Percentiles rank a stretch among this genome's conserved stretches.
These are phyloP conservation scores for Caenorhabditis sulstoni DNA, from an alignment of 2,888 invertebrate species.

Conservation along the genomic window DNA sequence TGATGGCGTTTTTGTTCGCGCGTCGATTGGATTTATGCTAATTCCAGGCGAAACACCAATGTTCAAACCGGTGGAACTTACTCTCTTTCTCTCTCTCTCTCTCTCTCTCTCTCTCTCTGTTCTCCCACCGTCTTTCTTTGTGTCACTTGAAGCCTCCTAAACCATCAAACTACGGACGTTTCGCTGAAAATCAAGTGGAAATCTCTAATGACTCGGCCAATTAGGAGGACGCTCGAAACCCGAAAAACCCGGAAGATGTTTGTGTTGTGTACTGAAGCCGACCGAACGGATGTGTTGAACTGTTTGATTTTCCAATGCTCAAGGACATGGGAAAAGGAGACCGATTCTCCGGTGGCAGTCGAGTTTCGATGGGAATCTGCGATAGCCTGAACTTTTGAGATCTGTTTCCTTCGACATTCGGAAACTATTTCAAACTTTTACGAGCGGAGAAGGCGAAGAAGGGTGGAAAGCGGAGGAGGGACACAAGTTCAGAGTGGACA, in stretches of 20 bases:
- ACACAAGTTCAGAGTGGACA: too few species aligned
- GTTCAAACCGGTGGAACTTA: slow-evolving; percentile 56
- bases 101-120: background rate
- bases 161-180: background rate
- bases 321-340: too few species aligned
- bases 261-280: background rate
- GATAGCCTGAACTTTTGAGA: too few species aligned
- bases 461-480: too few species aligned
- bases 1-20: slow-evolving; percentile 15
- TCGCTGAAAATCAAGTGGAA: background rate
- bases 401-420: too few species aligned
- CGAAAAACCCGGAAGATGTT: background rate
- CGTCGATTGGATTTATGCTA: slow-evolving; percentile 54
- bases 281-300: too few species aligned
- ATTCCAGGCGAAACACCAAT: slow-evolving; percentile 35
- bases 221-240: background rate
- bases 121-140: background rate
- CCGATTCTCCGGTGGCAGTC: too few species aligned
- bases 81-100: slow-evolving; percentile 27
- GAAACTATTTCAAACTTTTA: too few species aligned
- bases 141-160: background rate
- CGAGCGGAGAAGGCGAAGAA: too few species aligned
- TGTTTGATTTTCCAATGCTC: too few species aligned
- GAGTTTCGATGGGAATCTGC: too few species aligned
- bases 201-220: background rate